Evolutionary conservation across 2,888 invertebrate species (phyloP).

Genomic region (Heliconius ismenius): DNA sequence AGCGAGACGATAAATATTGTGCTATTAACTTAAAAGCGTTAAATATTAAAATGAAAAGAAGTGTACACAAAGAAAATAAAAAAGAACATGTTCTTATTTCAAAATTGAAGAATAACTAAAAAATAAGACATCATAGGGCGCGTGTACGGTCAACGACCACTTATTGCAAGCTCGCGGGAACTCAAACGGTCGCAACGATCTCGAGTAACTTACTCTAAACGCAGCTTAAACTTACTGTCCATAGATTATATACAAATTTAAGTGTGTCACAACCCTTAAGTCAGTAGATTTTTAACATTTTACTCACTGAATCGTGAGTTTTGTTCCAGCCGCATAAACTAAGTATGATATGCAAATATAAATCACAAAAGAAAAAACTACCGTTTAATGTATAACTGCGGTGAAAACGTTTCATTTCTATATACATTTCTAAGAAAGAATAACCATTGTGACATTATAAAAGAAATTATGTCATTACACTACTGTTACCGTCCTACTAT

Average conservation of each 20-base stretch:
- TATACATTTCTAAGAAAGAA: constrained; percentile 20
- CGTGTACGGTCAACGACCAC: constrained; percentile 43
- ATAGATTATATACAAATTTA: constrained; percentile 7
- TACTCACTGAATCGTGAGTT: not conserved
- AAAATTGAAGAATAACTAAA: not conserved
- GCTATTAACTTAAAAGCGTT: not conserved
- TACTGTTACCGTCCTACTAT: constrained; percentile 7
- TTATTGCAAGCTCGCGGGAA: constrained; percentile 28
- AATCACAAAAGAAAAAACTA: constrained; percentile 6
- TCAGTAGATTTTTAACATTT: constrained; percentile 5
- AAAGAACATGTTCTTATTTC: not conserved
- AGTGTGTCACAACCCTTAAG: not conserved
- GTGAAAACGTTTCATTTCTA: constrained; percentile 16
- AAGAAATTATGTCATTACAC: constrained; percentile 13
- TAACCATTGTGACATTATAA: constrained; percentile 23
- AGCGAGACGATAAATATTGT: not conserved
- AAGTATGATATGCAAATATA: constrained; percentile 12
- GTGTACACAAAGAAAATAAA: not conserved
- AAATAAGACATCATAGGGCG: constrained; percentile 37
- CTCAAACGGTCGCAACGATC: constrained; percentile 29
- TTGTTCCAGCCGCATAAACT: constrained; percentile 5
- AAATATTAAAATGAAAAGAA: not conserved
- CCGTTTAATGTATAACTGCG: constrained; percentile 7
- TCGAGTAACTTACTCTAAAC: constrained; percentile 31
- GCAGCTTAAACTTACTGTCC: constrained; percentile 23